phyloP scores from a whole-genome alignment of 2,113 vertebrate species.

The Protobothrops flavoviridis region DNA sequence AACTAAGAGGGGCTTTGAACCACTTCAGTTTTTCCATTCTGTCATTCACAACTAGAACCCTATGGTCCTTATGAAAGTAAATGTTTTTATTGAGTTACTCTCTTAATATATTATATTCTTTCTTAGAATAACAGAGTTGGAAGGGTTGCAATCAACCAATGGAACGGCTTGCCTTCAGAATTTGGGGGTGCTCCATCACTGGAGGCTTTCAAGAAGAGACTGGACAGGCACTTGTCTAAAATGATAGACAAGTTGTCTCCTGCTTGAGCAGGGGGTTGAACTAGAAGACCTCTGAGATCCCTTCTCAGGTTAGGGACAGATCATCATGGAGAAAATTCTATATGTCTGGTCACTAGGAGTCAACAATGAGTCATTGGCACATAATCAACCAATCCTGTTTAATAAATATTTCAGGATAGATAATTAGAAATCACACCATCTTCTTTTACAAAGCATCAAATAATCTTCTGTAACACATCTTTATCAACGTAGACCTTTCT shows the following conservation, averaged over 20 bases:
- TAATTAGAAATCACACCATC: not conserved
- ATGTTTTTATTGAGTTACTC: not conserved
- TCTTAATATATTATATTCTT: too few species aligned
- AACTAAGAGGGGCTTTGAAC: not conserved
- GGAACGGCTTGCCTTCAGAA: not conserved
- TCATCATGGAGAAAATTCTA: not conserved
- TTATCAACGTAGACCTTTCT: not conserved
- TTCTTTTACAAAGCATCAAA: not conserved
- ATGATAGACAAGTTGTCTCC: not conserved
- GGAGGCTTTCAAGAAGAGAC: not conserved
- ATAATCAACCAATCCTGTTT: not conserved
- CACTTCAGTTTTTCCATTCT: not conserved
- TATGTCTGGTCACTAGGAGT: not conserved
- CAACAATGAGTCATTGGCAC: not conserved
- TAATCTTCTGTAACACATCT: not conserved
- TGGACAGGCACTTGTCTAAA: not conserved
- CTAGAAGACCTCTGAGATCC: not conserved
- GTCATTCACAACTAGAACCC: not conserved
- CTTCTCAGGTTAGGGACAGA: not conserved
- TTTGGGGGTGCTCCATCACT: not conserved
- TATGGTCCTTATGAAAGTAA: not conserved
- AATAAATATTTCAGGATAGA: not conserved
- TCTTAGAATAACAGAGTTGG: too few species aligned
- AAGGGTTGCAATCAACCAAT: not conserved
- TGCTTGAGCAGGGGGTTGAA: not conserved